phyloP scores from a whole-genome alignment of 2,888 invertebrate genomes.

The Drosophila melanocephala region DNA sequence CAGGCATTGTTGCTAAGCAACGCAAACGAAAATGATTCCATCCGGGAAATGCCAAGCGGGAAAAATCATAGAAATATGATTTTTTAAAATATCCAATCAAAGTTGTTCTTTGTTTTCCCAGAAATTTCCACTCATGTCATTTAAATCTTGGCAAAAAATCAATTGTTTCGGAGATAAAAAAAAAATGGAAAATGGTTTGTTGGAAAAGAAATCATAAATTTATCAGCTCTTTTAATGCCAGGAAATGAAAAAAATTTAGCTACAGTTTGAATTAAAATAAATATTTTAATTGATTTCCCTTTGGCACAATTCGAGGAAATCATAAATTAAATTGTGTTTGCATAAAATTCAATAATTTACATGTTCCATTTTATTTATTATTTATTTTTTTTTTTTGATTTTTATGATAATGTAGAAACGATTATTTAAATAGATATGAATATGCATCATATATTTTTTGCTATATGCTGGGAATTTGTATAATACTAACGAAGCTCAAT shows the following conservation, averaged over 20 bases:
- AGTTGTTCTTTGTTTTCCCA: neutral
- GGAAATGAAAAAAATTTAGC: neutral
- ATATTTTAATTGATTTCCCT: neutral
- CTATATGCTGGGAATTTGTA: neutral
- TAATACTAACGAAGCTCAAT: neutral
- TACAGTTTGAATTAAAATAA: neutral
- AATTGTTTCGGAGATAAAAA: neutral
- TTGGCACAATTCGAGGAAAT: neutral
- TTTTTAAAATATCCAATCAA: neutral
- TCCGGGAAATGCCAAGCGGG: neutral
- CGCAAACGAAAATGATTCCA: neutral
- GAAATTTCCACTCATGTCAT: neutral
- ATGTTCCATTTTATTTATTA: neutral
- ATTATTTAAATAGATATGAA: neutral
- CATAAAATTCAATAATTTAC: neutral
- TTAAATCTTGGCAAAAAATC: neutral
- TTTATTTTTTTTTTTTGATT: too few species aligned
- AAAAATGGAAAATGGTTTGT: neutral
- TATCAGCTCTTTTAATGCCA: neutral
- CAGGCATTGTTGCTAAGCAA: conserved; percentile 2
- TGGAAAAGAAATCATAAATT: neutral
- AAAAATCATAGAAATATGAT: neutral
- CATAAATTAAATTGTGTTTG: neutral
- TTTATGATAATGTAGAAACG: neutral
- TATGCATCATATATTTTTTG: neutral